Evolutionary conservation across 1,140 invertebrate species (phyloP), one percentile per base, ranked within the genome.

Genomic region (Pentalonia nigronervosa): DNA sequence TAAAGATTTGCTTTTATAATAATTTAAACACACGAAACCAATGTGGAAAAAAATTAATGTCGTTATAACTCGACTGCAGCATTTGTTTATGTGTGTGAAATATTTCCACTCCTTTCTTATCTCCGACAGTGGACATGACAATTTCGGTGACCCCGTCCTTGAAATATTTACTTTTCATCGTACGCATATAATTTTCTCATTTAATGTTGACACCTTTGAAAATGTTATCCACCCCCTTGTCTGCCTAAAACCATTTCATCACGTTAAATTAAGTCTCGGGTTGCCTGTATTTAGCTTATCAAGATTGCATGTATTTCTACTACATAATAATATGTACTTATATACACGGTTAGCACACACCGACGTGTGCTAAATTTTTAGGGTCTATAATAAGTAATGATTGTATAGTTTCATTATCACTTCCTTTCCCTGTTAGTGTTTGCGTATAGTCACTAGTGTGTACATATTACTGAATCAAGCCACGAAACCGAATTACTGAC

Each of bases 141-240:
- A 47, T n/a, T 41, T 81, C 30, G 36, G 36, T 76, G 90, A 67
- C 36, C 36, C 21, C 21, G 34, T 60, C 20, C 30, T 34, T 21
- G 67, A 48, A 34, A 60, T 67, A 60, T 90, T 90, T 90, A 67
- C 41, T 81, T 81, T 91, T 21, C 45, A n/a, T 81, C 30, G 41
- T 47, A 47, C 60, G 67, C 56, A 53, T 76, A 91, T 91, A 76
- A 76, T 91, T 91, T 91, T 91, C 45, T 47, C 53, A 45, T 91
- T 81, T 45, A 81, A 50, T 91, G 60, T 91, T 34, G 30, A 91
- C 90, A 91, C 41, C 45, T 91, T 47, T 48, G 34, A 81, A 91
- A 91, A 91, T 36, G n/a, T 50, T 88, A 88, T 50, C 11, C 87
- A 9, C 14, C 14, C 30, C 34, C 14, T 41, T 9, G 36, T 60